phyloP scores from a whole-genome alignment of 2,797 vertebrate species.

The Thamnophis elegans region DNA sequence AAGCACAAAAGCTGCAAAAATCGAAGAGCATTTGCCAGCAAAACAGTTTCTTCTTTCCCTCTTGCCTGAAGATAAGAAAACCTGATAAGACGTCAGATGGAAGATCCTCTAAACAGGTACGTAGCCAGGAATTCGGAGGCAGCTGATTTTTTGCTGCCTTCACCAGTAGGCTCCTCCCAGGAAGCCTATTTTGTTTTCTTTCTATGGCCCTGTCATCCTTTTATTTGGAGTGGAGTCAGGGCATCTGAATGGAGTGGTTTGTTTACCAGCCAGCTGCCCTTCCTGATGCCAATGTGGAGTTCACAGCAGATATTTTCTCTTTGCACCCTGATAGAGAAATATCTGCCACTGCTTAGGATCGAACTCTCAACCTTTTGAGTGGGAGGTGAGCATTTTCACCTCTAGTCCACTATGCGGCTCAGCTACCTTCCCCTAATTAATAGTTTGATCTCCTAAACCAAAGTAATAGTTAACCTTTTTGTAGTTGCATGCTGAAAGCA shows the following conservation, averaged over 20 bases:
- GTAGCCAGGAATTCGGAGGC: too few relatives aligned
- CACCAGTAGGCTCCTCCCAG: too few relatives aligned
- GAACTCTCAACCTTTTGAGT: background rate
- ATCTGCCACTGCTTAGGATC: background rate
- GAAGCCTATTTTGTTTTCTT: background rate
- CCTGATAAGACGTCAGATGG: too few relatives aligned
- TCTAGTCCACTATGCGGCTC: background rate
- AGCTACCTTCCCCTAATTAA: conserved; percentile 38
- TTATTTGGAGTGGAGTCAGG: background rate
- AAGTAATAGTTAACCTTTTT: too few relatives aligned
- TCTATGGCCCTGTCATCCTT: background rate
- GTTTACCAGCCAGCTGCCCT: background rate
- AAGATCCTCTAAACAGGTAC: too few relatives aligned
- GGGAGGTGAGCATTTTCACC: too few relatives aligned
- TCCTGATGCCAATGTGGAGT: background rate
- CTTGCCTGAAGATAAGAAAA: too few relatives aligned
- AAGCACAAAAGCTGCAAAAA: too few relatives aligned
- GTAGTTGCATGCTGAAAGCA: too few relatives aligned
- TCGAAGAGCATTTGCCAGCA: too few relatives aligned
- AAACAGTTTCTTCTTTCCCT: too few relatives aligned
- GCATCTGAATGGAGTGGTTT: background rate
- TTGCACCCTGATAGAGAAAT: background rate
- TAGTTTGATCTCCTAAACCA: conserved; percentile 39
- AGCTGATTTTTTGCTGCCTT: too few relatives aligned
- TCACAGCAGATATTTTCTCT: background rate